Percentiles rank a stretch among this genome's conserved stretches.
phyloP scores from a whole-genome alignment of 2,113 vertebrate genomes.

The Eulemur rufifrons region DNA sequence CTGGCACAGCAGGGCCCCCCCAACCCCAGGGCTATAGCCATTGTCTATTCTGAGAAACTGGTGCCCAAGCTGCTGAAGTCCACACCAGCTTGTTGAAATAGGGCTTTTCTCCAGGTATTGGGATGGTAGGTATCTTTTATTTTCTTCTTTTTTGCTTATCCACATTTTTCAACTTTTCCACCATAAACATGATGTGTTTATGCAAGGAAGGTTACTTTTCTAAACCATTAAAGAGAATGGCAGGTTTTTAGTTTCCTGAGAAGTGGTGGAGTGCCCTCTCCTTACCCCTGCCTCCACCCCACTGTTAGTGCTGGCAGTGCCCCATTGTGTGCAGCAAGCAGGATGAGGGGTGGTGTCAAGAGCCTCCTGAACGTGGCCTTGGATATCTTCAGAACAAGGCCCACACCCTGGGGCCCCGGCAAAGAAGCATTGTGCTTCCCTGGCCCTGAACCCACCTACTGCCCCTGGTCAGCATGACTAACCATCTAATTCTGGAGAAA shows the following conservation, averaged over 20 bases:
- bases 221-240: background rate
- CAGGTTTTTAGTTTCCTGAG: background rate
- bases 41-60: background rate
- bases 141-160: background rate
- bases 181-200: background rate
- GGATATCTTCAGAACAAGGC: background rate
- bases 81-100: background rate
- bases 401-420: background rate
- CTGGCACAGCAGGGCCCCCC: background rate
- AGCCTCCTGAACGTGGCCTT: background rate
- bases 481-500: slow-evolving; percentile 24
- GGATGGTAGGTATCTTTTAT: background rate
- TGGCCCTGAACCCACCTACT: background rate
- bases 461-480: background rate
- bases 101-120: background rate
- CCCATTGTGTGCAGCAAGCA: background rate
- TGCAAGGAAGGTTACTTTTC: background rate
- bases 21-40: accelerated
- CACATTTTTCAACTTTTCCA: background rate
- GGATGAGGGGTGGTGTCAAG: background rate
- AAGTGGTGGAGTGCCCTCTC: background rate
- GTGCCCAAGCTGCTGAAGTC: background rate
- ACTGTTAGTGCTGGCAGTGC: too few relatives aligned
- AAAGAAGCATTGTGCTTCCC: background rate
- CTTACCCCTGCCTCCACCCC: background rate